phyloP scores from a whole-genome alignment of 2,888 invertebrate genomes.

The Spialia ferax region DNA sequence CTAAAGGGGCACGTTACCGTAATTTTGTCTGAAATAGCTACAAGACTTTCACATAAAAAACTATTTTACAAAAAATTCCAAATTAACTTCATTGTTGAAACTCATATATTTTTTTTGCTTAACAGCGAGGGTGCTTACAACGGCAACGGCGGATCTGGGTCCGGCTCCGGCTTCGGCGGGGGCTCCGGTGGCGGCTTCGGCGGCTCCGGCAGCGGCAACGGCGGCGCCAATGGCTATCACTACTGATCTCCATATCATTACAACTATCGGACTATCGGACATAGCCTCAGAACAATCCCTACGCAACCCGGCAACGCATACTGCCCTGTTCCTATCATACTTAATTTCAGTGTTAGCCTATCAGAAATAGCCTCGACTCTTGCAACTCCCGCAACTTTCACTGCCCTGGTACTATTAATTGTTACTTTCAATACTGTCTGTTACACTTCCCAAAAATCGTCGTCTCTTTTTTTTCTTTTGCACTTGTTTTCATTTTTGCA shows the following conservation, averaged over 20 bases:
- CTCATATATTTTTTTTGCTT: not conserved
- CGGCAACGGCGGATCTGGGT: slow-evolving; percentile 60
- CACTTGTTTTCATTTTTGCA: slow-evolving; percentile 33
- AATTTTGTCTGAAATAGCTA: too few species aligned
- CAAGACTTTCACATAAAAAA: too few species aligned
- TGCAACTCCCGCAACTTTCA: not conserved
- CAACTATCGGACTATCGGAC: slow-evolving; percentile 9
- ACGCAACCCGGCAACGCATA: slow-evolving; percentile 4
- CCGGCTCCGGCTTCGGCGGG: slow-evolving; percentile 52
- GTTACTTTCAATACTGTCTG: not conserved
- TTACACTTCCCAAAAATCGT: not conserved
- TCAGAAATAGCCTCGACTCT: slow-evolving; percentile 2
- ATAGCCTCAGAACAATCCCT: not conserved
- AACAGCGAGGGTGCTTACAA: slow-evolving; percentile 76
- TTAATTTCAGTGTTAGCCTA: not conserved
- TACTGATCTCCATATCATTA: slow-evolving; percentile 67
- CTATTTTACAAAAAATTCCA: too few species aligned
- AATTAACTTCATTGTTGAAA: not conserved
- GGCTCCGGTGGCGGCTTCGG: slow-evolving; percentile 50
- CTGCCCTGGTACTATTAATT: slow-evolving; percentile 4
- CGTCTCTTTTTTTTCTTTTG: slow-evolving; percentile 9
- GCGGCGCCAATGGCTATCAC: slow-evolving; percentile 68
- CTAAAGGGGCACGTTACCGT: too few species aligned
- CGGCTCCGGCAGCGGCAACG: slow-evolving; percentile 45
- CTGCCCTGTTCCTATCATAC: slow-evolving; percentile 9